Evolutionary conservation across 2,888 invertebrate genomes (phyloP).

Genomic region (Cristatella mucedo): DNA sequence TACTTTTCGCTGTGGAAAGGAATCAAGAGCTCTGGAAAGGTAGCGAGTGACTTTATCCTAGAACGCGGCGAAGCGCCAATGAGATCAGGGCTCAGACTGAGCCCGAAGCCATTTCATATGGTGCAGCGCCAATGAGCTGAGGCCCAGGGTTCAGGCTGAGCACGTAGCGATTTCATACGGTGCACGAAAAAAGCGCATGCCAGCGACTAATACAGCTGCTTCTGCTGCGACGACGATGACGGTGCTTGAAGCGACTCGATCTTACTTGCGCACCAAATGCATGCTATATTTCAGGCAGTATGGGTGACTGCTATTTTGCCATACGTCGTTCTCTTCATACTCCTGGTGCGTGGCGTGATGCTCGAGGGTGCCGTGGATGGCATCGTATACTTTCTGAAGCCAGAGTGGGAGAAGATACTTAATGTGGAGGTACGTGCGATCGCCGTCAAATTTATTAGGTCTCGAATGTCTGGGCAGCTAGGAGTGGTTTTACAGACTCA

Average conservation of each 20-base stretch:
- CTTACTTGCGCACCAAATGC: too few relatives aligned
- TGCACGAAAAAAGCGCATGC: too few relatives aligned
- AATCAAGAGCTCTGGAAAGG: slow-evolving; percentile 39
- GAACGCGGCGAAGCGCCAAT: not conserved
- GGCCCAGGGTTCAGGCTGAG: too few relatives aligned
- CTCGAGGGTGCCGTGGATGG: slow-evolving; percentile 67
- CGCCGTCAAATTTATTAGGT: too few relatives aligned
- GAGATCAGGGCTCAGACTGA: too few relatives aligned
- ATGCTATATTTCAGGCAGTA: too few relatives aligned
- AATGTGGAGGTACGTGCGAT: too few relatives aligned
- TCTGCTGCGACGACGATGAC: too few relatives aligned
- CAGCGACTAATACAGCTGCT: too few relatives aligned
- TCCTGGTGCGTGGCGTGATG: slow-evolving; percentile 60
- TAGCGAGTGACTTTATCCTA: slow-evolving; percentile 14
- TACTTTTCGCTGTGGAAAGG: slow-evolving; percentile 40
- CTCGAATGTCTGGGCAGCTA: too few relatives aligned
- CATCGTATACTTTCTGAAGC: slow-evolving; percentile 67
- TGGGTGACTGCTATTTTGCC: slow-evolving; percentile 84
- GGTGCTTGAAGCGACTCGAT: too few relatives aligned
- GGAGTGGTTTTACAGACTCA: too few relatives aligned
- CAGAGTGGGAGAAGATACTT: slow-evolving; percentile 59
- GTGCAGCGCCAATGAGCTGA: not conserved
- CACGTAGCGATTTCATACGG: not conserved
- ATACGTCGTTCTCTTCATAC: slow-evolving; percentile 66
- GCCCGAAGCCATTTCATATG: not conserved